Evolutionary conservation across 2,797 vertebrate species (phyloP), one percentile per base, ranked within the genome.

Genomic region (Acrocephalus scirpaceus): DNA sequence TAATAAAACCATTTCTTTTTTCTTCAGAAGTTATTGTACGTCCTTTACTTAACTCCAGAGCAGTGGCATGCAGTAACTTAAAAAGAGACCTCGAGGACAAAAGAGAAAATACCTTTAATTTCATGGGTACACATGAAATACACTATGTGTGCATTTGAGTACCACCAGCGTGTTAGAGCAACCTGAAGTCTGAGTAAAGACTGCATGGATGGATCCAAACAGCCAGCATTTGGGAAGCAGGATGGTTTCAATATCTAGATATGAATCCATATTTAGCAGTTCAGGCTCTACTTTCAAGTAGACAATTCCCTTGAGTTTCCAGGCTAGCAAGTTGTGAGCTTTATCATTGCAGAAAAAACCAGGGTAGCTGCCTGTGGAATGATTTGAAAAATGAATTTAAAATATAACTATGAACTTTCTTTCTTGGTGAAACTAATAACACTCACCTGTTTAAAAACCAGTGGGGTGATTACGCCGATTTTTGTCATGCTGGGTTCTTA

Each of bases 201-300:
- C 64, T 73, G 48, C 30, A 8, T 51, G 56, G 64, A 69, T 81
- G 66, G 26, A 30, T 75, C 44, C 29, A 34, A 86, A 42, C 36
- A 64, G 72, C 26, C 44, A 51, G 5, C 0, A 0, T 80, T 48
- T 79, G 71, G 66, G 61, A 70, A 89, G 36, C 32, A 73, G 62
- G 74, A 82, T 88, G 64, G 83, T 88, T 96, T 93, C 71, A 64
- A 10, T 69, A 62, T 72, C 60, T 57, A 73, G 81, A 87, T 85
- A 78, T 80, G 72, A 91, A 93, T 92, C 91, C 75, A 58, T 93
- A 94, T 92, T 96, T 96, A 91, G 95, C 54, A 86, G 65, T 93
- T 92, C 78, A 77, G 89, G 54, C 81, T 96, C 71, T 85, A 22
- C 78, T 96, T 94, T 88, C 72, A 90, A 93, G 72, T 34, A 83